Percentiles rank a stretch among this genome's conserved stretches.
Conservation (phyloP, 2,113 vertebrate species). For the Misgurnus mizolepis region DNA sequence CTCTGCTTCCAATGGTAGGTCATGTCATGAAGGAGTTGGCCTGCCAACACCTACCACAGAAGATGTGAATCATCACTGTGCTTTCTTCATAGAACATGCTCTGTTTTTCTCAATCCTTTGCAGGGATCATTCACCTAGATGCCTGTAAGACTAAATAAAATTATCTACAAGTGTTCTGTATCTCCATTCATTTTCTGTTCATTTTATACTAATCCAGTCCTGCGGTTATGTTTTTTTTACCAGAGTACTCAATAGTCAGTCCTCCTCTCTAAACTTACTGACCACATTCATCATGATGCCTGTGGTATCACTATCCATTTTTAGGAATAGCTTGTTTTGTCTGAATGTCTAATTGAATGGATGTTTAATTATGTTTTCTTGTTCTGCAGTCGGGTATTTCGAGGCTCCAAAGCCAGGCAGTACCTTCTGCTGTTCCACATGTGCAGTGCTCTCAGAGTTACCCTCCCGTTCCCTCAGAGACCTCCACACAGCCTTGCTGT, state of each 20-base stretch:
- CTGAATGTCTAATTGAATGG: not conserved
- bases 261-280: not conserved
- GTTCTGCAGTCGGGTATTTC: slow-evolving; percentile 24
- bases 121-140: not conserved
- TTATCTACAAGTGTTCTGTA: not conserved
- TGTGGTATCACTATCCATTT: not conserved
- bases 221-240: not conserved
- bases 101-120: not conserved
- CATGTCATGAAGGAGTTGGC: not conserved
- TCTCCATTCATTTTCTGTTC: not conserved
- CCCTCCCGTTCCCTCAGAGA: slow-evolving; percentile 35
- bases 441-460: slow-evolving; percentile 57
- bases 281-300: not conserved
- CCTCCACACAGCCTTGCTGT: slow-evolving; percentile 44
- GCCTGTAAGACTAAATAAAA: not conserved
- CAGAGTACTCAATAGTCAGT: not conserved
- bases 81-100: not conserved
- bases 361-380: slow-evolving; percentile 16
- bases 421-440: slow-evolving; percentile 13
- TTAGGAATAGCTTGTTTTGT: not conserved
- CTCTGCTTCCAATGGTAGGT: slow-evolving; percentile 63
- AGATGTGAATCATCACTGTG: not conserved
- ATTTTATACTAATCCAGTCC: not conserved
- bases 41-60: not conserved
- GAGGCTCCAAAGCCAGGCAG: slow-evolving; percentile 33